Conservation (phyloP, 1,140 invertebrate genomes). For the Drosophila ananassae region DNA sequence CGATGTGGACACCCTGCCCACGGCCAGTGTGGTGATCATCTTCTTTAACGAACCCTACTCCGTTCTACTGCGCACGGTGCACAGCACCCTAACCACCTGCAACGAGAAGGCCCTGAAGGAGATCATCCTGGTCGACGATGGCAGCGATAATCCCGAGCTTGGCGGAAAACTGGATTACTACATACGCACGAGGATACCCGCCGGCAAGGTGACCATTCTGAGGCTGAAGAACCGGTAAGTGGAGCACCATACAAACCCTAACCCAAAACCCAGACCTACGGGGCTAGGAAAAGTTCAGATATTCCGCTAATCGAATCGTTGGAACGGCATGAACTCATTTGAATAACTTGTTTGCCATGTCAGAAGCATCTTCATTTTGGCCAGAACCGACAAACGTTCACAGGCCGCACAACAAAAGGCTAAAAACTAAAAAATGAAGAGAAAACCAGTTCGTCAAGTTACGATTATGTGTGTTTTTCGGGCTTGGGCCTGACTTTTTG, state of each 20-base stretch:
- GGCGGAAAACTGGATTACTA: conserved; percentile 92
- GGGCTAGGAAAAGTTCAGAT: conserved; percentile 60
- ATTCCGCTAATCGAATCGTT: conserved; percentile 67
- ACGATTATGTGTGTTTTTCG: conserved; percentile 56
- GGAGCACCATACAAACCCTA: background rate
- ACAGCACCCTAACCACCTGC: conserved; percentile 93
- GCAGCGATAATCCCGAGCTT: conserved; percentile 91
- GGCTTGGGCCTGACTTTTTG: conserved; percentile 29
- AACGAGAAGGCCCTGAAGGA: conserved; percentile 89
- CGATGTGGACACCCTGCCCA: conserved; percentile 84
- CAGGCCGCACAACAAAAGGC: conserved; percentile 9
- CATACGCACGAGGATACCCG: conserved; percentile 87
- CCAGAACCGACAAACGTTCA: conserved; percentile 65
- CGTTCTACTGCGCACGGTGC: conserved; percentile 92
- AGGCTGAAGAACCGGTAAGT: conserved; percentile 89
- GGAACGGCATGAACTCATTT: conserved; percentile 59
- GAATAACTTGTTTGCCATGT: conserved; percentile 72
- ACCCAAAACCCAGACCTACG: background rate
- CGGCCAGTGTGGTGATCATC: conserved; percentile 90
- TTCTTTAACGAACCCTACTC: conserved; percentile 96
- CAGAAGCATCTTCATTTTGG: conserved; percentile 61
- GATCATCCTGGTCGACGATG: conserved; percentile 95
- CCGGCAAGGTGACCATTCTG: conserved; percentile 89
- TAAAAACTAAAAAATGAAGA: conserved; percentile 23
- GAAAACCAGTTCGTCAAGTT: conserved; percentile 79